Conservation (phyloP, 1,140 invertebrate species). For the Camponotus pennsylvanicus region DNA sequence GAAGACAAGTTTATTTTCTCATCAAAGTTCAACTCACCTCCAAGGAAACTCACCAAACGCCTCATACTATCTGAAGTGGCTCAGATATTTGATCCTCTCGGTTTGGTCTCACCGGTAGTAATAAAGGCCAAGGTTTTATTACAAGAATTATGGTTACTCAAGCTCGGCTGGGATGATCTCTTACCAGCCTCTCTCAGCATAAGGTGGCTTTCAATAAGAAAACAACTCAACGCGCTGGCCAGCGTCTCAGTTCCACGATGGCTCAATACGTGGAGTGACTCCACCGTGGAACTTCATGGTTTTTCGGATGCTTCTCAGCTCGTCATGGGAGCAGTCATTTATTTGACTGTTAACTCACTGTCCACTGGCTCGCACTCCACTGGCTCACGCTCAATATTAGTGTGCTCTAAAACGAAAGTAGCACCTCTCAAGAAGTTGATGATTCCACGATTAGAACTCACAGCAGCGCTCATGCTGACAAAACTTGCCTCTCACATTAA, state of each 20-base stretch:
- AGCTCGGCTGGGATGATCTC: conserved; percentile 63
- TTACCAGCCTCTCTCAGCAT: conserved; percentile 12
- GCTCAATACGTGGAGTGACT: conserved; percentile 16
- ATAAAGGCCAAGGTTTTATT: conserved; percentile 65
- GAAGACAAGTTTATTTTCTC: conserved; percentile 12
- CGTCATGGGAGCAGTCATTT: conserved; percentile 66
- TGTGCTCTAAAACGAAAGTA: conserved; percentile 9
- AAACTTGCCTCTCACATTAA: conserved; percentile 44
- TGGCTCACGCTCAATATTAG: background rate
- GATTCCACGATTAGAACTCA: no score
- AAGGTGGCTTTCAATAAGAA: conserved; percentile 35
- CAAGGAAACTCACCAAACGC: background rate
- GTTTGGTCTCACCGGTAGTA: conserved; percentile 21
- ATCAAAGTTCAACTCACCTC: background rate
- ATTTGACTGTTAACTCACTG: conserved; percentile 31
- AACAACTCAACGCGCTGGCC: conserved; percentile 39
- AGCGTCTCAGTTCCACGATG: conserved; percentile 67
- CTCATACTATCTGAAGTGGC: conserved; percentile 4
- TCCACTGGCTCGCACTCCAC: background rate
- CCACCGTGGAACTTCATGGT: conserved; percentile 67
- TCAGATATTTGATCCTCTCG: conserved; percentile 51
- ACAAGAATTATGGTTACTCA: conserved; percentile 64
- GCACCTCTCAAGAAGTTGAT: no score
- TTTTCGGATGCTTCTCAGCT: conserved; percentile 73
- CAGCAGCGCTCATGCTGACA: conserved; percentile 62